These are phyloP conservation scores for Microplitis mediator DNA, from an alignment of 1,140 invertebrate genomes.

Conservation along the genomic window DNA sequence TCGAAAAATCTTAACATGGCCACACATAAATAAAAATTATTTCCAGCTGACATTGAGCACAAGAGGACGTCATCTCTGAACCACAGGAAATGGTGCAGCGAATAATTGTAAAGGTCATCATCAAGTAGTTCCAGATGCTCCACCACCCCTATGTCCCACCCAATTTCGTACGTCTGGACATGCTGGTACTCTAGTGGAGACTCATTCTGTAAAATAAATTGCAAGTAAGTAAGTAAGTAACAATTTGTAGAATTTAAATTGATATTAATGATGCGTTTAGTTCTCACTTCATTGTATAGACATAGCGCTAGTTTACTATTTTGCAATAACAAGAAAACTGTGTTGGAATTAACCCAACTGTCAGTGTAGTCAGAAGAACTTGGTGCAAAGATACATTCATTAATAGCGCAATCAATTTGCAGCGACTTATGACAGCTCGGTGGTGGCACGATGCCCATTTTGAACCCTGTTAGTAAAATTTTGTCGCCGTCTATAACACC, in stretches of 20 bases:
- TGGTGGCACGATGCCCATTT: conserved; percentile 77
- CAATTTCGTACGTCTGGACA: conserved; percentile 39
- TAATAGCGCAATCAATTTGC: conserved; percentile 63
- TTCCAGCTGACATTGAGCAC: conserved; percentile 37
- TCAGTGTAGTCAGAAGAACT: conserved; percentile 25
- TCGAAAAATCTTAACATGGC: conserved; percentile 39
- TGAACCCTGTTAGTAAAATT: conserved; percentile 76
- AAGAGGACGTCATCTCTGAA: conserved; percentile 43
- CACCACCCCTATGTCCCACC: conserved; percentile 30
- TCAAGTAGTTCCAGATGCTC: background rate
- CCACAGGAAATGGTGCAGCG: conserved; percentile 53
- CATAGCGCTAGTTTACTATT: conserved; percentile 46
- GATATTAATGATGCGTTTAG: background rate
- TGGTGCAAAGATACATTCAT: conserved; percentile 68
- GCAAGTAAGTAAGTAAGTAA: conserved; percentile 5
- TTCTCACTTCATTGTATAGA: conserved; percentile 40
- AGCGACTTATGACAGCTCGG: conserved; percentile 77
- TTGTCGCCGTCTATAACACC: conserved; percentile 81
- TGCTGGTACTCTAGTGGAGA: conserved; percentile 34
- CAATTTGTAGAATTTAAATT: too few relatives aligned
- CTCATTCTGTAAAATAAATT: conserved; percentile 39
- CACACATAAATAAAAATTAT: conserved; percentile 40
- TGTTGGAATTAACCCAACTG: conserved; percentile 53
- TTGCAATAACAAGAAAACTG: conserved; percentile 44
- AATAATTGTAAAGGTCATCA: conserved; percentile 23